Base-by-base conservation (phyloP, 2,113 vertebrate genomes). In the Lamprologus sp. region DNA sequence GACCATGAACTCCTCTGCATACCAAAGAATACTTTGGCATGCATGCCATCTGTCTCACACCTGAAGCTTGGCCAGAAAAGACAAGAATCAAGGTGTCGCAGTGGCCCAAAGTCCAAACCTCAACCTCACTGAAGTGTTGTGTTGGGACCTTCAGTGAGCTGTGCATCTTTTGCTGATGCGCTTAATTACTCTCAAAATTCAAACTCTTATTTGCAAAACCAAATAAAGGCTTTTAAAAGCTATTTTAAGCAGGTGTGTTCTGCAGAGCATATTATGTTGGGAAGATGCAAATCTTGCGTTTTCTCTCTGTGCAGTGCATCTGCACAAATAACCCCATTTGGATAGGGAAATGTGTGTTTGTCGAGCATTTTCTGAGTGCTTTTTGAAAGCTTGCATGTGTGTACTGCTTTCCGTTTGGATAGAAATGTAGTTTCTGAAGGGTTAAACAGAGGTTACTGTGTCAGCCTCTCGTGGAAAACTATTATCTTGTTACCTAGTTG, bases 341-440 rank as follows among this genome's bases (percentile, higher is more conserved):
- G 4, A 80, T 86, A 87, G 65, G 65, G 42, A 89, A 86, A 37
- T 84, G 21, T 80, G 10, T 47, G 28, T 83, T 7, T 31, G 33
- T 35, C 11, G 15, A 54, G 9, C 9, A 49, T 75, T 77, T 2
- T 45, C 21, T 1, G 14, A 17, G 3, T 37, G 3, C 19, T 13
- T n/a, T 81, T 83, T 79, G 1, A 42, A n/a, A 55, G 7, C 73
- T 37, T 79, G 14, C 28, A 23, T 65, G 11, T 53, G 21, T 84
- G 13, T 75, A 5, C 11, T 68, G 47, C 13, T 31, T n/a, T 63
- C 10, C n/a, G 3, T 53, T 81, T 54, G 77, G 37, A 81, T 83
- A 13, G 81, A 5, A 70, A 83, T 81, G 8, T 21, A 13, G n/a
- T 65, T 45, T 40, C 40, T 49, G 1, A 3, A 26, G 42, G 65